phyloP scores from a whole-genome alignment of 2,113 vertebrate species.

The Gracilinanus agilis region DNA sequence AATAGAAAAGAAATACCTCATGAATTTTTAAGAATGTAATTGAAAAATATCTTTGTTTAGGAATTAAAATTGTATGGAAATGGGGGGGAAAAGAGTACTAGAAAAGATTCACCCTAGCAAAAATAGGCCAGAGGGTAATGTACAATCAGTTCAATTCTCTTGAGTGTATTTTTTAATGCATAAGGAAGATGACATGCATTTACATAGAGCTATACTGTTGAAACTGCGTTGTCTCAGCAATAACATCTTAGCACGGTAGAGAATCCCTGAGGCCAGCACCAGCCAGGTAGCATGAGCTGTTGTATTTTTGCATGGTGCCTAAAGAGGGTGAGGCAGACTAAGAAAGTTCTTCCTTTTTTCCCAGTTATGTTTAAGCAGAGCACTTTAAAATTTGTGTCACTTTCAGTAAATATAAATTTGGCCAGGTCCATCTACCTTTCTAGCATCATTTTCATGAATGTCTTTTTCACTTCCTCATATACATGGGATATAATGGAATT shows the following conservation, averaged over 20 bases:
- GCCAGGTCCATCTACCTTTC: not conserved
- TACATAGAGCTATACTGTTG: not conserved
- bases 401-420: not conserved
- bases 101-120: not conserved
- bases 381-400: not conserved
- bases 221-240: no score
- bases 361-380: not conserved
- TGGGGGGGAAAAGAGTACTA: not conserved
- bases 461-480: not conserved
- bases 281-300: not conserved
- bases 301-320: not conserved
- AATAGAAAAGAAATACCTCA: conserved; percentile 57
- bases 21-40: conserved; percentile 67
- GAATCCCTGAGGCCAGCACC: not conserved
- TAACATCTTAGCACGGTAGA: not conserved
- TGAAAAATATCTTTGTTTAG: conserved; percentile 56
- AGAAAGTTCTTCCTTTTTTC: not conserved
- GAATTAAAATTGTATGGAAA: not conserved
- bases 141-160: not conserved
- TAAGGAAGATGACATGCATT: accelerated
- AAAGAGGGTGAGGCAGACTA: not conserved
- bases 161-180: accelerated
- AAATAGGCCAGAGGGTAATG: not conserved
- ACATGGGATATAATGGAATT: not conserved
- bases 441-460: not conserved